Conservation (phyloP, 2,797 vertebrate species). For the Sitta carolinensis region DNA sequence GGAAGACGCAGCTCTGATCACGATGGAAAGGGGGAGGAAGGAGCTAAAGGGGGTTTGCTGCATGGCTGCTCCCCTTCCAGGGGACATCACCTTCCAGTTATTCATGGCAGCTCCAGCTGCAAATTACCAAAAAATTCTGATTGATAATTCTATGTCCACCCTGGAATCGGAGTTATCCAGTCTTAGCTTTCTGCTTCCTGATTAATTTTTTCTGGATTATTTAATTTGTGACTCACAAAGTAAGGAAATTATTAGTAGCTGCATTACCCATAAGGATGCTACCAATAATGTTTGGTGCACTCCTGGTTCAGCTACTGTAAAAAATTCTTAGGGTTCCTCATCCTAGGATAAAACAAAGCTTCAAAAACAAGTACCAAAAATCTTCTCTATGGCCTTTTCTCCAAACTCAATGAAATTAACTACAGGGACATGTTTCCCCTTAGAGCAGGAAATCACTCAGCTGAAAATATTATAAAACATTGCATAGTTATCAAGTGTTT, state of each 20-base stretch:
- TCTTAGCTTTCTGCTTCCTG: background rate
- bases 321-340: background rate
- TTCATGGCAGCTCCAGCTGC: background rate
- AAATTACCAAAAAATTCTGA: background rate
- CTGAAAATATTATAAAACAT: slow-evolving; percentile 5
- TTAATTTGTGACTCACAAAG: background rate
- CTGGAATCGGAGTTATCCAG: background rate
- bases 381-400: slow-evolving; percentile 12
- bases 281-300: background rate
- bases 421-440: background rate
- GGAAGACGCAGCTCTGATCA: background rate
- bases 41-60: background rate
- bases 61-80: background rate
- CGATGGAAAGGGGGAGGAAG: background rate
- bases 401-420: background rate
- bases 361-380: slow-evolving; percentile 52
- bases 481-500: slow-evolving; percentile 39
- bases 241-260: background rate
- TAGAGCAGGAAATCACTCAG: slow-evolving; percentile 1
- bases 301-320: background rate
- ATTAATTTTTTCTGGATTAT: background rate
- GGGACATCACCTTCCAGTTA: background rate
- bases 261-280: background rate
- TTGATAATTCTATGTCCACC: background rate
- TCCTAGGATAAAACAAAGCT: slow-evolving; percentile 8